Percentiles rank a stretch among this genome's conserved stretches.
Evolutionary conservation across 2,888 invertebrate genomes (phyloP).

Genomic region (Mallateleia sp.): DNA sequence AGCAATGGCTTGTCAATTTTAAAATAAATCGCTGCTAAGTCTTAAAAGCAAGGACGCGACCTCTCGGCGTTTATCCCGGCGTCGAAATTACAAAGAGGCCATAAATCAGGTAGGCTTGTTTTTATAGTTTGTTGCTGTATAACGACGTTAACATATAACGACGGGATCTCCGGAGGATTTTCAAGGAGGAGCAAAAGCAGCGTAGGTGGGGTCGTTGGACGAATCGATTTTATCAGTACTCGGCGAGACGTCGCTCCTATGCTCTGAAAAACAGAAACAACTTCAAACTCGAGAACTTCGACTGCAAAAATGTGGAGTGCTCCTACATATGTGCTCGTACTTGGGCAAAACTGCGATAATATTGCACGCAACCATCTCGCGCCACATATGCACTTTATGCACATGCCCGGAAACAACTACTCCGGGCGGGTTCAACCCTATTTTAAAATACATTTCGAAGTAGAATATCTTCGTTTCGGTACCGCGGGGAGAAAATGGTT

Average conservation of each 20-base stretch:
- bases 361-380: constrained; percentile 52
- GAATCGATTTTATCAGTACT: constrained; percentile 84
- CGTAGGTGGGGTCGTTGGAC: constrained; percentile 37
- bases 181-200: constrained; percentile 3
- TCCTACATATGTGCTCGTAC: constrained; percentile 9
- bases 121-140: constrained; percentile 47
- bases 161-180: constrained; percentile 18
- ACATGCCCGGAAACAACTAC: constrained; percentile 31
- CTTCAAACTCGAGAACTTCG: constrained; percentile 58
- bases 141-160: constrained; percentile 20
- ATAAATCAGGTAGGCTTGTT: constrained; percentile 38
- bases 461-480: constrained; percentile 12
- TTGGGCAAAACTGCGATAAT: constrained; percentile 48
- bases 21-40: too few relatives aligned
- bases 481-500: constrained; percentile 13
- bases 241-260: constrained; percentile 77
- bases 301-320: constrained; percentile 37
- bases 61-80: too few relatives aligned
- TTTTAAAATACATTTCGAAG: constrained; percentile 33
- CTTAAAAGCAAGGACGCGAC: too few relatives aligned
- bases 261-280: constrained; percentile 76
- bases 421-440: constrained; percentile 6
- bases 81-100: too few relatives aligned
- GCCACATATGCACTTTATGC: constrained; percentile 39
- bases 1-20: too few relatives aligned